phyloP scores from a whole-genome alignment of 2,113 vertebrate species.

The Cryptotis parvus region DNA sequence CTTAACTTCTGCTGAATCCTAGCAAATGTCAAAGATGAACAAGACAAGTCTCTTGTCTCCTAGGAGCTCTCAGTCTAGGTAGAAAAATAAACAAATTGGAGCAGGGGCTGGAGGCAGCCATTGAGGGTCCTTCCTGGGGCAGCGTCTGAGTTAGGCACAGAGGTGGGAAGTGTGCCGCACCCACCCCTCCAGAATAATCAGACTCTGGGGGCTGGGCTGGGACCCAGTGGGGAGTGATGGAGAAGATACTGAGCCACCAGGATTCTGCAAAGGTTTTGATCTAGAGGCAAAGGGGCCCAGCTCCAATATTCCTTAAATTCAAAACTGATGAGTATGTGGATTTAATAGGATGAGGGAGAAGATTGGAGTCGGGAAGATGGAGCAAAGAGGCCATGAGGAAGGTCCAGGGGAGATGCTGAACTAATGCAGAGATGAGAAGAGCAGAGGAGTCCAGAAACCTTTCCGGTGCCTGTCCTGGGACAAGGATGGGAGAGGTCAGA shows the following conservation, averaged over 20 bases:
- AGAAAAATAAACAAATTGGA: neutral
- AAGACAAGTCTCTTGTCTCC: neutral
- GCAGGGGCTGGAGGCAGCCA: neutral
- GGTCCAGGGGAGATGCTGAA: neutral
- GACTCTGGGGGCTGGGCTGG: neutral
- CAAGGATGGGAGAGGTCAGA: fast-evolving
- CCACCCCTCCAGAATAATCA: fast-evolving
- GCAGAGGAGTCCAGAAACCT: neutral
- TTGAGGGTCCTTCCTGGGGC: neutral
- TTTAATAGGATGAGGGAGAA: neutral
- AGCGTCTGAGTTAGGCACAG: neutral
- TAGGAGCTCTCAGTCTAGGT: neutral
- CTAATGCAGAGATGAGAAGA: neutral
- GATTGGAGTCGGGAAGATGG: neutral
- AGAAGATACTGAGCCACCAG: neutral
- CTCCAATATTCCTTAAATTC: neutral
- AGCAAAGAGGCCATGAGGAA: neutral
- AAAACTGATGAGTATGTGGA: neutral
- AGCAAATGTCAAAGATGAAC: neutral
- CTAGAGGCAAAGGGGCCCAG: neutral
- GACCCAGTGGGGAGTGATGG: neutral
- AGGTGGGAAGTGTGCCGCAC: neutral
- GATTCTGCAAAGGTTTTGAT: neutral
- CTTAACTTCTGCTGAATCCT: neutral
- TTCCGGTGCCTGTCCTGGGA: neutral